Base-by-base conservation (phyloP, 1,140 invertebrate species). In the Heliconius hewitsoni region DNA sequence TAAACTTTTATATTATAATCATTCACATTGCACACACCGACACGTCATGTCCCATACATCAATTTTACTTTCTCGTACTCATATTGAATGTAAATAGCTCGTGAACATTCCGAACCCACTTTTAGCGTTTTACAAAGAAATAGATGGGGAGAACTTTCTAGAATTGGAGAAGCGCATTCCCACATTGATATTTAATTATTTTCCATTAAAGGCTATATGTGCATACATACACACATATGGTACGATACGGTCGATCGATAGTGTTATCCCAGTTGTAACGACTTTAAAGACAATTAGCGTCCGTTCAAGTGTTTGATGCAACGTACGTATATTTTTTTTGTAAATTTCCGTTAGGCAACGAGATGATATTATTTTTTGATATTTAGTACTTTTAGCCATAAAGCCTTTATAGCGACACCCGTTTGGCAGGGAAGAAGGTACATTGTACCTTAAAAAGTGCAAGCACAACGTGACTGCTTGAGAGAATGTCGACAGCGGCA, bases 181-280 rank as follows among this genome's bases (percentile, higher is more conserved):
- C 79, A 81, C 79, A 81, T 74, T 73, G 52, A 73, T 78, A 79
- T 82, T 79, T 82, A 79, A 82, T 82, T 82, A 74, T 82, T 79
- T 75, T 78, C 74, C 75, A 81, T 57, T 77, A 74, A 81, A 74
- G 76, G 79, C n/a, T 57, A 52, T 72, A 72, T 37, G 34, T 73
- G 73, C 76, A 23, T 73, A 70, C 76, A 71, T 80, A 50, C 74
- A 76, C 77, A 50, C 74, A 55, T 50, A 60, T 73, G 80, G 71
- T 46, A 34, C 66, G 80, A 78, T 50, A 78, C 73, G 57, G 71
- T 72, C 73, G 70, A 76, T 71, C 71, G 37, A 18, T 60, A 52
- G 60, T 46, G 8, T 77, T 77, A 73, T 52, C 75, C 23, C 8
- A 75, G n/a, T 39, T 72, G 30, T 46, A 39, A 72, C 34, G 34